Conservation (phyloP, 2,888 invertebrate genomes). For the Archips crataeganus region DNA sequence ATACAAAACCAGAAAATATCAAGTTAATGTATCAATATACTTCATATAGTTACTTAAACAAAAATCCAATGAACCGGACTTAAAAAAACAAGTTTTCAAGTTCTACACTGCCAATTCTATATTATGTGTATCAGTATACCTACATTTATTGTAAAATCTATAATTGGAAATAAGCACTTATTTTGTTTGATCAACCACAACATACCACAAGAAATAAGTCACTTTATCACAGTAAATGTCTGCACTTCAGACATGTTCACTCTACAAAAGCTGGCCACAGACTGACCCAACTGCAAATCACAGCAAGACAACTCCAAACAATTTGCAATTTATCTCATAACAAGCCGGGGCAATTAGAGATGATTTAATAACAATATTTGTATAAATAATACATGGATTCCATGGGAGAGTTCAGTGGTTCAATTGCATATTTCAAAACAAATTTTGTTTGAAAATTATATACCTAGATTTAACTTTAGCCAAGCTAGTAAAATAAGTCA, state of each 20-base stretch:
- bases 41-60: no score
- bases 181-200: neutral
- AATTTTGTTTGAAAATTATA: constrained; percentile 1
- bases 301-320: constrained; percentile 42
- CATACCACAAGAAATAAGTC: neutral
- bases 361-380: constrained; percentile 52
- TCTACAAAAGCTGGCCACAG: neutral
- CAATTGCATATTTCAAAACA: constrained; percentile 2
- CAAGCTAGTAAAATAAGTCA: neutral
- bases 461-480: neutral
- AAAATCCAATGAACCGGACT: no score
- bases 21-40: no score
- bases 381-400: constrained; percentile 13
- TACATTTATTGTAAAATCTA: no score
- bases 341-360: constrained; percentile 51
- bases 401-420: constrained; percentile 18
- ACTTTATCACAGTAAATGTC: neutral
- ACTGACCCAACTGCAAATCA: constrained; percentile 51
- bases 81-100: neutral
- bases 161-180: neutral
- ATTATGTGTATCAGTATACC: no score
- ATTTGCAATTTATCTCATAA: constrained; percentile 58
- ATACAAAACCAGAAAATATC: no score
- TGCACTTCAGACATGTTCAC: neutral
- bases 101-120: neutral